phyloP scores from a whole-genome alignment of 2,113 vertebrate genomes.

The Catharus bicknelli region DNA sequence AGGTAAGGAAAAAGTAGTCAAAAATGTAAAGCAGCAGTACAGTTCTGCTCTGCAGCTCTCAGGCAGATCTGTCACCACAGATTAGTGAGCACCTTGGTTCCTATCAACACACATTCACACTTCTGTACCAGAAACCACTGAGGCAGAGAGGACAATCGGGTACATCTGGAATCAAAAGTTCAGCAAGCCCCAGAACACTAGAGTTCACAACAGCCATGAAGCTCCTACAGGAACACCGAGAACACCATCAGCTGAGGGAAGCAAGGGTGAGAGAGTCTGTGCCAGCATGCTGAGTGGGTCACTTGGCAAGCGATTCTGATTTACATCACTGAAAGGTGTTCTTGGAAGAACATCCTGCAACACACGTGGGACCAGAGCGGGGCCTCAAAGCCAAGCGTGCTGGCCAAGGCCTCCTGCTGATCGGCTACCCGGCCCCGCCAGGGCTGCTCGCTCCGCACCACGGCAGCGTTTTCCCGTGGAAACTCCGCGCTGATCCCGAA shows the following conservation, averaged over 20 bases:
- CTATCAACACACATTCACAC: neutral
- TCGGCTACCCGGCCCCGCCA: neutral
- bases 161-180: neutral
- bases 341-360: neutral
- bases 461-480: neutral
- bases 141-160: neutral
- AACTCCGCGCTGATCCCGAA: neutral
- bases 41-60: neutral
- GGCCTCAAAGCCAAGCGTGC: neutral
- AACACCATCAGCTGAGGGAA: neutral
- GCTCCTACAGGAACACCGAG: fast-evolving
- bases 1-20: neutral
- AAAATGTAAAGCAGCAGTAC: neutral
- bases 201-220: neutral
- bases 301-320: neutral
- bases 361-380: neutral
- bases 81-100: neutral
- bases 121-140: neutral
- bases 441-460: neutral
- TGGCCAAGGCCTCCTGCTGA: neutral
- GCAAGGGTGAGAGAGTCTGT: neutral
- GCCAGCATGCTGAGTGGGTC: neutral
- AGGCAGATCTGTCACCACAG: neutral
- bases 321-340: neutral
- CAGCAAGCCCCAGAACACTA: neutral